Evolutionary conservation across 2,113 vertebrate species (phyloP), one percentile per base, ranked within the genome.

Genomic region (Prunella fulvescens): DNA sequence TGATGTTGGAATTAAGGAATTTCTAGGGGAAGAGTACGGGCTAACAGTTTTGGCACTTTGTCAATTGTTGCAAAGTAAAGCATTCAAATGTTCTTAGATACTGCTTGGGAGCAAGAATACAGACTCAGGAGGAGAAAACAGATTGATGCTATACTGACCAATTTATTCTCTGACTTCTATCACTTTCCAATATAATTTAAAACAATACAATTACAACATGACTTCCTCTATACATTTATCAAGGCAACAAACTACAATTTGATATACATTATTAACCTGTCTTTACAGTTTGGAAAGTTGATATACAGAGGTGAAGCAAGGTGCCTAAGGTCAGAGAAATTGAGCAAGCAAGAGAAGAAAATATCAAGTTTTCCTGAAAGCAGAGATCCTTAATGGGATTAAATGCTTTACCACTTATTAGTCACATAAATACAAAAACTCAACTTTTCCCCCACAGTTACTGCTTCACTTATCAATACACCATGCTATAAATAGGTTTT

Each of bases 361-460:
- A 12, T 6, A 70, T 1, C 10, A 22, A 33, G 20, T 19, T 73
- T 33, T 82, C 67, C 54, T 54, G 44, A 81, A 47, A 11, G 4
- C 4, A 18, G 7, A 33, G 11, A 76, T 50, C 25, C 23, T 47
- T 47, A 71, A 33, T 12, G 13, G 10, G 4, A 37, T 69, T 88
- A 80, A 48, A 19, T 31, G 5, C 24, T 90, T 85, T 74, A 57
- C 18, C 42, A 62, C 12, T 90, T 61, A 67, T 10, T 60, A 60
- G 64, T 42, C 44, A 44, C 11, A 31, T 24, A 56, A 67, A 39
- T 25, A 24, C 35, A 54, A 78, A 58, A 67, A 44, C 23, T 39
- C 7, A 3, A 4, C 17, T 69, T 47, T 35, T 0, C 2, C 23
- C 19, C 20, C 39, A 14, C 1, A 1, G 19, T 56, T 82, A 39